Evolutionary conservation across 2,888 invertebrate genomes (phyloP).

Genomic region (Himalopsyche tibetana): DNA sequence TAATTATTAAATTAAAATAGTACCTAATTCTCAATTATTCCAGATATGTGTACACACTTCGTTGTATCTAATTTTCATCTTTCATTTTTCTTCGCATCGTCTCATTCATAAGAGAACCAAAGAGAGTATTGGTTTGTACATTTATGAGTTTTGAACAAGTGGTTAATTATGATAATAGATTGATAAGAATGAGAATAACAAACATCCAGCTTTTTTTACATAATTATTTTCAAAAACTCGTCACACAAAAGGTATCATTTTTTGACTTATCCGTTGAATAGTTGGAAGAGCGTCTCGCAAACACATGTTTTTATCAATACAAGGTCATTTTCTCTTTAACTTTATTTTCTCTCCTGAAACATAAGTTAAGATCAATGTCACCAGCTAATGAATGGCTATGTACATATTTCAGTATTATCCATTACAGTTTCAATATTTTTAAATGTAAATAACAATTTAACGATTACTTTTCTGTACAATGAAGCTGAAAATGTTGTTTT

Average conservation of each 20-base stretch:
- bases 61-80: not conserved
- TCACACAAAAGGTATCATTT: not conserved
- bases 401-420: too few species aligned
- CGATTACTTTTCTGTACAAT: too few species aligned
- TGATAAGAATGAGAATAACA: not conserved
- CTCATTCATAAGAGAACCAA: slow-evolving; percentile 9
- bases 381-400: too few species aligned
- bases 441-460: too few species aligned
- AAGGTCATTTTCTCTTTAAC: too few species aligned
- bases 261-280: not conserved
- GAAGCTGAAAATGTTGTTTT: too few species aligned
- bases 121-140: not conserved
- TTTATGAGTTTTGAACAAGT: not conserved
- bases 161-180: not conserved
- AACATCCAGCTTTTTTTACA: not conserved
- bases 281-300: too few species aligned
- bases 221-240: not conserved
- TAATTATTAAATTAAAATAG: slow-evolving; percentile 11
- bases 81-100: slow-evolving; percentile 12
- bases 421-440: too few species aligned
- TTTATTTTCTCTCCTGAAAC: too few species aligned
- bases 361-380: too few species aligned
- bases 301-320: too few species aligned
- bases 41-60: not conserved
- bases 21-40: slow-evolving; percentile 27